phyloP scores from a whole-genome alignment of 2,797 vertebrate species.

The Podarcis lilfordi region DNA sequence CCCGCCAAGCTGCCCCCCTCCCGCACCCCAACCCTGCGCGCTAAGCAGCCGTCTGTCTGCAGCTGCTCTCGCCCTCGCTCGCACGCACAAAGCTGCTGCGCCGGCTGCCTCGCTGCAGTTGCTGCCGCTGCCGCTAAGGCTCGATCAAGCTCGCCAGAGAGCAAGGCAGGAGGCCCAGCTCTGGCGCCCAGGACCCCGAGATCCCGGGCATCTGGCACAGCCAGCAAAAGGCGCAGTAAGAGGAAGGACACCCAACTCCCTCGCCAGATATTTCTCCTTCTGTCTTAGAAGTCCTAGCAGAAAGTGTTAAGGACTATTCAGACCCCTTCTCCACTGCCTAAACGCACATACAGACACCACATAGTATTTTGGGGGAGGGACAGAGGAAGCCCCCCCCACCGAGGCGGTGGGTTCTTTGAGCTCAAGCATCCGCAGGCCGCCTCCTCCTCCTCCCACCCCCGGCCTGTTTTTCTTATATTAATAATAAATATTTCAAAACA shows the following conservation, averaged over 20 bases:
- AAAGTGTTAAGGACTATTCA: not conserved
- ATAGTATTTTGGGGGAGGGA: not conserved
- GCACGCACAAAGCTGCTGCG: constrained; percentile 64
- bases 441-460: not conserved
- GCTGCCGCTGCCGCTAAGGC: not conserved
- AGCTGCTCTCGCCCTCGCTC: constrained; percentile 11
- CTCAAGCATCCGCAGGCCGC: not conserved
- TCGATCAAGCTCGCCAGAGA: not conserved
- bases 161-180: not conserved
- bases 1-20: too few species aligned
- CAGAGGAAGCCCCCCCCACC: too few species aligned
- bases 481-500: constrained; percentile 66
- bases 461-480: constrained; percentile 54
- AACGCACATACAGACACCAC: not conserved
- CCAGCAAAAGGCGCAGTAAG: not conserved
- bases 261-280: not conserved
- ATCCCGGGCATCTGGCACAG: not conserved
- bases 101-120: constrained; percentile 26
- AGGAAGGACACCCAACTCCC: not conserved
- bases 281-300: not conserved
- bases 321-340: too few species aligned
- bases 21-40: not conserved
- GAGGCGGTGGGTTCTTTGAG: constrained; percentile 1
- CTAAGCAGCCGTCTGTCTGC: constrained; percentile 47
- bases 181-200: not conserved